These are phyloP conservation scores for Dolichallabes microphthalmus DNA, from an alignment of 2,113 vertebrate species.

Conservation along the genomic window DNA sequence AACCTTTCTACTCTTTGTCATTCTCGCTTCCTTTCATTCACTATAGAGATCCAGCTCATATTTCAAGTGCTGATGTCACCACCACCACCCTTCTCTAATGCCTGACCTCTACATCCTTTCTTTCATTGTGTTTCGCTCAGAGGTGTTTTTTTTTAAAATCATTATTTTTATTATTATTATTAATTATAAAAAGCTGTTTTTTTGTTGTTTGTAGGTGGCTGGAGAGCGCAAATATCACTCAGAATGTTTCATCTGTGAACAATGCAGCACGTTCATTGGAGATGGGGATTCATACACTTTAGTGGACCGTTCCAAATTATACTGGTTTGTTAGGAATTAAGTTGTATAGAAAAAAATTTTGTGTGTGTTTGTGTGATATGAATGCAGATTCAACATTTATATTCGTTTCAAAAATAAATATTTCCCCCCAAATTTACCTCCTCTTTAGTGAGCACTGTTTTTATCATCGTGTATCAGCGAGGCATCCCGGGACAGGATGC, in stretches of 20 bases:
- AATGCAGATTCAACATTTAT: not conserved
- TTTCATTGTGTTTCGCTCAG: constrained; percentile 10
- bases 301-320: constrained; percentile 88
- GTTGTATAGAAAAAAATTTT: not conserved
- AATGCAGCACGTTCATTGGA: constrained; percentile 84
- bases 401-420: not conserved
- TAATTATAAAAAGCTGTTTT: not conserved
- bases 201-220: constrained; percentile 75
- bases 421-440: not conserved
- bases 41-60: constrained; percentile 35
- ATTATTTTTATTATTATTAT: too few relatives aligned
- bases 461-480: constrained; percentile 77
- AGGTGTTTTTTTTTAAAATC: not conserved
- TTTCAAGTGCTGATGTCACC: constrained; percentile 39
- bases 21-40: constrained; percentile 37
- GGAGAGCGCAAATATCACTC: constrained; percentile 96
- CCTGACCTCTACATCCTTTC: constrained; percentile 15
- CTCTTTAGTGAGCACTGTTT: constrained; percentile 83
- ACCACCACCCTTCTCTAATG: constrained; percentile 11
- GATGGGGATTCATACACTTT: constrained; percentile 90
- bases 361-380: not conserved
- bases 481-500: constrained; percentile 67
- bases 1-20: constrained; percentile 12
- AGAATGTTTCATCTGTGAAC: constrained; percentile 90
- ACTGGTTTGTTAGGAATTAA: constrained; percentile 77